Evolutionary conservation across 2,113 vertebrate species (phyloP).

Genomic region (Notothenia rossii): DNA sequence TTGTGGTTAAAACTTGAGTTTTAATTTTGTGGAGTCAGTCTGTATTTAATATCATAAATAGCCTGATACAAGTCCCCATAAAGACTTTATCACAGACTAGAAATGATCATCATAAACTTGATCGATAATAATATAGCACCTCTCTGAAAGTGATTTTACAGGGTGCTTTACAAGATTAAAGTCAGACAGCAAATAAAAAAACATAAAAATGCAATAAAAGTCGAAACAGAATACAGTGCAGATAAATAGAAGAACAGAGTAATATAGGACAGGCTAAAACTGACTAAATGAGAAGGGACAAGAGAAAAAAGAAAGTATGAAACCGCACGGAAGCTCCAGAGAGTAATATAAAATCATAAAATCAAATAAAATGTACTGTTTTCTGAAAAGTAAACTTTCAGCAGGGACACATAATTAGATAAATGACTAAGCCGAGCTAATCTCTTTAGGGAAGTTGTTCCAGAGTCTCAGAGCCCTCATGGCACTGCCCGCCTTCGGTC

Average conservation of each 20-base stretch:
- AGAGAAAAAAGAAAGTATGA: constrained; percentile 4
- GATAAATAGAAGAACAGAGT: neutral
- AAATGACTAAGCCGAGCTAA: constrained; percentile 8
- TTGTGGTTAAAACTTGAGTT: constrained; percentile 14
- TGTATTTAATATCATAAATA: constrained; percentile 18
- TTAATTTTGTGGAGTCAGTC: neutral
- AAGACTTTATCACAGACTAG: constrained; percentile 24
- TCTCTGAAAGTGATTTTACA: constrained; percentile 30
- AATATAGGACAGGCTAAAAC: neutral
- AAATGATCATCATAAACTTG: constrained; percentile 15
- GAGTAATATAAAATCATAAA: constrained; percentile 6
- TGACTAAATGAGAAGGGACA: constrained; percentile 8
- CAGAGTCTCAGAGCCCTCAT: neutral
- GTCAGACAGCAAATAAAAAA: constrained; percentile 20
- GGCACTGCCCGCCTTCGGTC: neutral
- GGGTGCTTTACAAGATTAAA: constrained; percentile 39
- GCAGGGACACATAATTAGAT: neutral
- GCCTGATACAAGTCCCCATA: neutral
- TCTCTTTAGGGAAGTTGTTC: constrained; percentile 9
- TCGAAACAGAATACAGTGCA: neutral
- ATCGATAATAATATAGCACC: neutral
- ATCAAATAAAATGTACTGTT: neutral
- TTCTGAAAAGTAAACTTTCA: constrained; percentile 17
- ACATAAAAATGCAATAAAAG: constrained; percentile 24
- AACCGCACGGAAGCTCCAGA: constrained; percentile 7